These are phyloP conservation scores for Candidula unifasciata DNA, from an alignment of 2,888 invertebrate species.

Conservation along the genomic window DNA sequence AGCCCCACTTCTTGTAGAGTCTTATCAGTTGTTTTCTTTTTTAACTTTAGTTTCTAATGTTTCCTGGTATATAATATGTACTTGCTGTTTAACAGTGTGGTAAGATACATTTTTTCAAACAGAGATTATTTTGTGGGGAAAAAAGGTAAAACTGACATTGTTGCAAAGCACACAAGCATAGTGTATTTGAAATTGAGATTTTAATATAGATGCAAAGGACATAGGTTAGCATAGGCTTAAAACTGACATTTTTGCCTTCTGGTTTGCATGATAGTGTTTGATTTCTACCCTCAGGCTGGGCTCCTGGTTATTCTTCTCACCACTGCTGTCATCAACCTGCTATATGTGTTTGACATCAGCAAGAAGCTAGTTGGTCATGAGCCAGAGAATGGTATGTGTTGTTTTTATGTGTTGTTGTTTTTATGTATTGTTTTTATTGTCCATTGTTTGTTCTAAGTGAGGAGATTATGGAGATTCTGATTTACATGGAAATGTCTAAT, in stretches of 20 bases:
- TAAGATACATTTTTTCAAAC: too few relatives aligned
- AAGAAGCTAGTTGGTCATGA: conserved; percentile 46
- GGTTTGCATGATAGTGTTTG: not conserved
- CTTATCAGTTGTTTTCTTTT: too few relatives aligned
- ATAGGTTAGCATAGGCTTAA: not conserved
- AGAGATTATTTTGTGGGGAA: too few relatives aligned
- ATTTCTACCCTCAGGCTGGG: conserved; percentile 48
- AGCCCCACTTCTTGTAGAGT: too few relatives aligned
- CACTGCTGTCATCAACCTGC: conserved; percentile 55
- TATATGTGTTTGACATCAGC: conserved; percentile 56
- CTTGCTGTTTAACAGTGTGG: too few relatives aligned
- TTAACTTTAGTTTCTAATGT: too few relatives aligned
- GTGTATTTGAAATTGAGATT: not conserved
- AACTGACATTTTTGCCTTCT: not conserved
- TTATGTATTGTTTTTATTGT: too few relatives aligned
- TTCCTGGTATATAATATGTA: too few relatives aligned
- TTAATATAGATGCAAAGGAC: not conserved
- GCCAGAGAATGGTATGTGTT: conserved; percentile 27
- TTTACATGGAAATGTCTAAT: too few relatives aligned
- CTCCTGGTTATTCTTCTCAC: conserved; percentile 52
- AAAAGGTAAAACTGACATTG: too few relatives aligned
- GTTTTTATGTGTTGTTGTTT: not conserved
- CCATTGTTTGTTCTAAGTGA: too few relatives aligned
- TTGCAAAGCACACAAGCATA: not conserved
- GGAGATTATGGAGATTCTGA: too few relatives aligned